These are phyloP conservation scores for Callorhinus ursinus DNA, from an alignment of 2,113 vertebrate species.

Conservation along the genomic window DNA sequence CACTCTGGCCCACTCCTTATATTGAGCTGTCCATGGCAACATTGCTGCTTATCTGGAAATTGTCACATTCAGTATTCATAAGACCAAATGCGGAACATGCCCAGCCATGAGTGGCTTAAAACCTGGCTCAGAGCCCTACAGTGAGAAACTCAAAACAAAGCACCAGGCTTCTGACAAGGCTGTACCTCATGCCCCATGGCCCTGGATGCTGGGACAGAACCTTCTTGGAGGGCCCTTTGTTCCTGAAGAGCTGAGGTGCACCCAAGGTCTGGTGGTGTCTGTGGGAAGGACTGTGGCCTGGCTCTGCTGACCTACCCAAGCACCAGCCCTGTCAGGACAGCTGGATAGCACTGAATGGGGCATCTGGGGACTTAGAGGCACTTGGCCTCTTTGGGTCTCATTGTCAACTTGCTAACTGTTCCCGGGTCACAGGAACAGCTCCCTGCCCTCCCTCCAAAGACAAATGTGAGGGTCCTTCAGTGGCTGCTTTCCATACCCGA, in stretches of 20 bases:
- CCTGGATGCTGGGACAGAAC: neutral
- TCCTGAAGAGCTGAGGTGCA: neutral
- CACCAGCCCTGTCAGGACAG: neutral
- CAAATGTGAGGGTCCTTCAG: too few species aligned
- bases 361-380: neutral
- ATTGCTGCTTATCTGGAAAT: neutral
- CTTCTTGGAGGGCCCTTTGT: neutral
- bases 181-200: accelerated
- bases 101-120: neutral
- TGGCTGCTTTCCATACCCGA: neutral
- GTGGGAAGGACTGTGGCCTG: neutral
- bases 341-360: neutral
- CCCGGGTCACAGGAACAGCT: neutral
- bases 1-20: accelerated
- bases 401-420: neutral
- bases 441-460: neutral
- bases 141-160: neutral
- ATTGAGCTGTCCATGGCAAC: neutral
- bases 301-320: neutral
- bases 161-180: neutral
- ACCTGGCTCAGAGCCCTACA: neutral
- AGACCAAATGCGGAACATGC: neutral
- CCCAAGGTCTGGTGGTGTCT: neutral
- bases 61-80: neutral
- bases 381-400: neutral